A percentile compares a stretch with the other conserved stretches of the same genome.
phyloP scores from a whole-genome alignment of 35 echinoderm and acorn worm species.

The Anneissia japonica region DNA sequence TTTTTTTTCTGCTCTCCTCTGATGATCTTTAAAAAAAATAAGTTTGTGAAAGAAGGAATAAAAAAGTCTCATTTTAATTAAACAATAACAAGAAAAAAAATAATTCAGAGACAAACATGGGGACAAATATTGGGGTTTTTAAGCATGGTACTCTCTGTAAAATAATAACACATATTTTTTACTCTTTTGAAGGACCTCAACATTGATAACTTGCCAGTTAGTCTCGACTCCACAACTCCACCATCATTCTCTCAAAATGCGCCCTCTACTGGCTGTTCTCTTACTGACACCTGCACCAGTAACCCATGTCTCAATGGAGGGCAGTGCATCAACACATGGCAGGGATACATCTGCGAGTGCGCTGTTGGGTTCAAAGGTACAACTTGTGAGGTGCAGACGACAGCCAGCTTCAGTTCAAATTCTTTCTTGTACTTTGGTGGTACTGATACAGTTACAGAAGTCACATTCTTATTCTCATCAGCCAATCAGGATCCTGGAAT shows the following conservation, averaged over 20 bases:
- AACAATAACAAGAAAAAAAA: no score
- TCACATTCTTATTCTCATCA: conserved; percentile 65
- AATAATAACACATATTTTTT: no score
- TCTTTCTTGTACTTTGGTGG: conserved; percentile 79
- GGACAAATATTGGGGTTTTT: no score
- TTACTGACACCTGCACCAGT: conserved; percentile 39
- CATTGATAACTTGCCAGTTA: conserved; percentile 60
- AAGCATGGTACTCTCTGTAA: no score
- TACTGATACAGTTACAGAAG: background rate
- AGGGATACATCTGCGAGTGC: conserved; percentile 65
- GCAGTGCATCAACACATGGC: conserved; percentile 69
- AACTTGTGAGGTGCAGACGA: conserved; percentile 70
- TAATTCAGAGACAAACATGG: no score
- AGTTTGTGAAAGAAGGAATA: no score
- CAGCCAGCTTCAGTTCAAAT: conserved; percentile 54
- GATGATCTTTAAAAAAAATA: no score
- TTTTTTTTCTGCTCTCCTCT: no score
- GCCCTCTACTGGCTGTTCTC: conserved; percentile 51
- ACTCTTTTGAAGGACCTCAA: conserved; percentile 62
- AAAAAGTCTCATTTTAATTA: no score
- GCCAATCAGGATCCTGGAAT: conserved; percentile 54
- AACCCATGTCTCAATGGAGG: conserved; percentile 66
- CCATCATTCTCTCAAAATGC: background rate
- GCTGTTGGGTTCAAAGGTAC: conserved; percentile 52
- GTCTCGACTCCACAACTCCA: conserved; percentile 28